Percentiles rank a stretch among this genome's conserved stretches.
These are phyloP conservation scores for Pygocentrus nattereri DNA, from an alignment of 2,797 vertebrate genomes.

Conservation along the genomic window DNA sequence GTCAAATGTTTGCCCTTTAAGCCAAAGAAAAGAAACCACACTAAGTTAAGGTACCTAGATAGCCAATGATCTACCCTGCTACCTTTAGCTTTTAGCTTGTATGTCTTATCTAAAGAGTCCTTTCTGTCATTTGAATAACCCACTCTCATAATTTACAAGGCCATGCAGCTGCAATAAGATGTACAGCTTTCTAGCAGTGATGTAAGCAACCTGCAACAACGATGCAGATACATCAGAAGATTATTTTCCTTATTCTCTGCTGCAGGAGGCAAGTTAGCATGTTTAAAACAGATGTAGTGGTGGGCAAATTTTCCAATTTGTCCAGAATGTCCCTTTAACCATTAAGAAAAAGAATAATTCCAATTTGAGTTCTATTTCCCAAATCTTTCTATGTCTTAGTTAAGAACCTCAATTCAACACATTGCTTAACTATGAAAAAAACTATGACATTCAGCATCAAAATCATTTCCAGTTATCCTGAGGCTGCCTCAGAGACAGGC, in stretches of 20 bases:
- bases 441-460: not conserved
- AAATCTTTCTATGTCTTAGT: too few relatives aligned
- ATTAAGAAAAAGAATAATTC: not conserved
- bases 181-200: not conserved
- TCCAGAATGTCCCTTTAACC: not conserved
- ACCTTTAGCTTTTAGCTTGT: not conserved
- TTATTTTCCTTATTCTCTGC: too few relatives aligned
- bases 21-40: not conserved
- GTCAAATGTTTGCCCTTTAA: not conserved
- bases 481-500: slow-evolving; percentile 16
- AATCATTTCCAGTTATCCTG: not conserved
- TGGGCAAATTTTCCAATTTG: not conserved
- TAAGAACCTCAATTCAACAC: too few relatives aligned
- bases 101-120: not conserved
- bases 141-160: too few relatives aligned
- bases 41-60: not conserved
- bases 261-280: too few relatives aligned
- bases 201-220: too few relatives aligned
- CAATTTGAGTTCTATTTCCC: too few relatives aligned
- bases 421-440: not conserved
- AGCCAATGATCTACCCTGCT: not conserved
- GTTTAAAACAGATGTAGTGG: too few relatives aligned
- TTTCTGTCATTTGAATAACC: not conserved
- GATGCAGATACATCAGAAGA: too few relatives aligned
- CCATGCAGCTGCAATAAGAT: not conserved